Evolutionary conservation across 2,888 invertebrate species (phyloP), one percentile per base, ranked within the genome.

Genomic region (Buathra laborator): DNA sequence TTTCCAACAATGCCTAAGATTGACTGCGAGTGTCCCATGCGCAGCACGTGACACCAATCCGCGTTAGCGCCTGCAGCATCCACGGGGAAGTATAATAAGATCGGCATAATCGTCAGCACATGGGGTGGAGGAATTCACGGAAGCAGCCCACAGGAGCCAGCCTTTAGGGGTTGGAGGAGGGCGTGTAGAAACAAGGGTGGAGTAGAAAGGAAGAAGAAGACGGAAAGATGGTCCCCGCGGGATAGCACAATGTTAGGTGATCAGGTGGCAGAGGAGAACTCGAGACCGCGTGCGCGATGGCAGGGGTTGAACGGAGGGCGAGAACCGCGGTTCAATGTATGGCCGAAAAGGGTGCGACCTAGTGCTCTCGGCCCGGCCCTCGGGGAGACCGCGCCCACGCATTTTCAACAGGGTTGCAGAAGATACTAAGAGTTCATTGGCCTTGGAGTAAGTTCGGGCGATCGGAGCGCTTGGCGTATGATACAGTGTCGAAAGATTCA

Each of bases 301-400:
- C 88, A 87, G 88, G 89, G 89, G 87, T 85, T 86, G 89, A 86
- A 84, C 86, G 81, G 84, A 82, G 86, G 87, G 87, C 83, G 86
- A 87, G 87, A 83, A 83, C 87, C 89, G 89, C 89, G 92, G 91
- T 91, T 91, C 90, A 92, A 88, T 91, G 91, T 90, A 91, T 91
- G 90, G 89, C 90, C 91, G 90, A 91, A 92, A 92, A 93, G 93
- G 93, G 93, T 93, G 93, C 93, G 92, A 93, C 92, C 92, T 92
- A 91, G 84, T 89, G 90, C 91, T 90, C 89, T 88, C 88, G 93
- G 92, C 51, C 92, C 93, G 92, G 93, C 93, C 93, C 93, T 93
- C 93, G 93, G 93, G 93, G 92, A 93, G 92, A 93, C 93, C 93
- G 93, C 93, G 93, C 93, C 93, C 93, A 94, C 93, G 93, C 93